Evolutionary conservation across 2,797 vertebrate species (phyloP), one percentile per base, ranked within the genome.

Genomic region (Myripristis jacobus): DNA sequence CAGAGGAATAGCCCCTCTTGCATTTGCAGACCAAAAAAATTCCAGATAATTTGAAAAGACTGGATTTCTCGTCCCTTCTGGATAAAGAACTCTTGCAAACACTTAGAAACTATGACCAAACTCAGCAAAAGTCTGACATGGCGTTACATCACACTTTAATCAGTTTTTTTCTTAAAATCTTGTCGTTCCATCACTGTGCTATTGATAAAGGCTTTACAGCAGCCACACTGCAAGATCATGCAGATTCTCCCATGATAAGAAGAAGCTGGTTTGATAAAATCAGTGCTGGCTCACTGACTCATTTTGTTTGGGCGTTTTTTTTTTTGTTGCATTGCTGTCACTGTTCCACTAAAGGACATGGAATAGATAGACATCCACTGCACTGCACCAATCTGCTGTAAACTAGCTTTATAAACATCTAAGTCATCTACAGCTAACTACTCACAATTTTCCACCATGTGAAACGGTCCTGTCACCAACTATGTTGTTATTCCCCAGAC

Each of bases 1-100:
- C 70, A 77, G 86, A 87, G 88, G 80, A 89, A 91, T 86, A 78
- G 66, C 66, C 61, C 41, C 22, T 21, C 1, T 7, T 56, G 54
- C 27, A 36, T 53, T 81, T 58, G 55, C 51, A 59, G 12, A 70
- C 63, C 58, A 24, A 78, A 77, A 73, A 66, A 58, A 78, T 66
- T 57, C 53, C 25, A 13, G 19, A n/a, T 2, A 8, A 61, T 43
- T 9, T 62, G 19, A 36, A 36, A 36, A 11, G 9, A 48, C 19
- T 1, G 44, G 27, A 60, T 56, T 31, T 31, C 8, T 31, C 15
- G 13, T 50, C 43, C 46, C 63, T 31, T 80, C 24, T 19, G 36
- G n/a, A 27, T 31, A 31, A 47, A 47, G 2, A 68, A 77, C 15
- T 15, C 11, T 21, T 34, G 38, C 43, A 53, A 55, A 71, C 50